Evolutionary conservation across 2,888 invertebrate genomes (phyloP).

Genomic region (Hyalella azteca): DNA sequence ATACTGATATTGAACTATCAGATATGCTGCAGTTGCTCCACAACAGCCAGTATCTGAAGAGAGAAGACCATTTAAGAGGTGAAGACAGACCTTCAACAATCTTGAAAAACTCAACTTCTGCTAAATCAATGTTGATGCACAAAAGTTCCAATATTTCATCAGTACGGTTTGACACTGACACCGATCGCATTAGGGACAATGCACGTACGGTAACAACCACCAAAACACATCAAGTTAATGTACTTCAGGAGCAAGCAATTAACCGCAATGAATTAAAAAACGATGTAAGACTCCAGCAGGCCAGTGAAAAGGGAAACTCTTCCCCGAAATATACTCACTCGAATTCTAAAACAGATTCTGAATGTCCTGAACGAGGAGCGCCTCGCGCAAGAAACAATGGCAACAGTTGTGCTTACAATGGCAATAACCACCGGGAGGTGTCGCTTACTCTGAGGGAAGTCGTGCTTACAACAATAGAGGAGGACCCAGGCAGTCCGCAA

Average conservation of each 20-base stretch:
- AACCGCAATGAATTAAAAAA: no score
- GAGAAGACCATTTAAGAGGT: neutral
- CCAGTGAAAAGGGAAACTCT: no score
- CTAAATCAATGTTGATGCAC: conserved; percentile 1
- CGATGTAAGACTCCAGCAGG: no score
- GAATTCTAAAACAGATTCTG: no score
- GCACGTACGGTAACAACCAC: neutral
- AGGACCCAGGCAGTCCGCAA: conserved; percentile 62
- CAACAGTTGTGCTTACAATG: neutral
- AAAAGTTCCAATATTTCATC: conserved; percentile 10
- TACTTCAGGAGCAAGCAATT: no score
- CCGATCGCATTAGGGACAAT: neutral
- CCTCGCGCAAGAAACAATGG: no score
- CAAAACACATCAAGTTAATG: no score
- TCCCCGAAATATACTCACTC: no score
- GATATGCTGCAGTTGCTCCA: conserved; percentile 18
- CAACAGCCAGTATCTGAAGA: neutral
- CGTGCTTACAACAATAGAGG: conserved; percentile 58
- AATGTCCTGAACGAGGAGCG: no score
- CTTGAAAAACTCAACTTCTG: neutral
- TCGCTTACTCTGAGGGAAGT: conserved; percentile 59
- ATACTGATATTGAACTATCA: conserved; percentile 44
- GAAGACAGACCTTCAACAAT: neutral
- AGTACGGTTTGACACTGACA: conserved; percentile 3
- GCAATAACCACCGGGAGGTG: conserved; percentile 50